Conservation (phyloP, 1,140 invertebrate species). For the Adelges cooleyi region DNA sequence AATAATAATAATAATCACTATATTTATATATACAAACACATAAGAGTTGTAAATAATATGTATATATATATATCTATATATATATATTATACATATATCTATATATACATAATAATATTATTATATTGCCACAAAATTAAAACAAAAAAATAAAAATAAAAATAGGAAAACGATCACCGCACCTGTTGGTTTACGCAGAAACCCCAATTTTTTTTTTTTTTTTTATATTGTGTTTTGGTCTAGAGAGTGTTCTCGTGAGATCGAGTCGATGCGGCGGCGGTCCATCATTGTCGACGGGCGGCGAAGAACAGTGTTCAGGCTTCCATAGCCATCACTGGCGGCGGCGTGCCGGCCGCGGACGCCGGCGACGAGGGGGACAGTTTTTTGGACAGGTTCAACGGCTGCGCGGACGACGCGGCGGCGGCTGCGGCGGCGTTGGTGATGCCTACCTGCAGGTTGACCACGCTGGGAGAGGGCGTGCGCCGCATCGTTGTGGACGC, state of each 20-base stretch:
- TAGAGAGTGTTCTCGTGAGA: constrained; percentile 25
- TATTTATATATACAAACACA: background rate
- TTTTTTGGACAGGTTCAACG: constrained; percentile 77
- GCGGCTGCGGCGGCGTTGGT: constrained; percentile 47
- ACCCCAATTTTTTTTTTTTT: background rate
- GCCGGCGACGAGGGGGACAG: constrained; percentile 61
- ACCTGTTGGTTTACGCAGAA: constrained; percentile 19
- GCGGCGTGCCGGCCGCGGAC: background rate
- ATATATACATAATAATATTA: background rate
- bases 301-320: too few relatives aligned
- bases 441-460: constrained; percentile 69
- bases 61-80: background rate
- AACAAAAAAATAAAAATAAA: constrained; percentile 14
- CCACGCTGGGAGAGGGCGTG: constrained; percentile 42
- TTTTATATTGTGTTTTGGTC: constrained; percentile 14
- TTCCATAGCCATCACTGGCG: constrained; percentile 20
- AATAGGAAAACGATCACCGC: constrained; percentile 29
- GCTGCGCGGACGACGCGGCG: constrained; percentile 42
- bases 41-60: background rate
- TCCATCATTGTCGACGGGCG: background rate
- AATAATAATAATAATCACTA: background rate
- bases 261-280: constrained; percentile 21
- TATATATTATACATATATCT: background rate
- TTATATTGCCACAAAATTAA: constrained; percentile 19
- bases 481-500: constrained; percentile 36